These are phyloP conservation scores for Anagrus nilaparvatae DNA, from an alignment of 1,140 invertebrate genomes.

Conservation along the genomic window DNA sequence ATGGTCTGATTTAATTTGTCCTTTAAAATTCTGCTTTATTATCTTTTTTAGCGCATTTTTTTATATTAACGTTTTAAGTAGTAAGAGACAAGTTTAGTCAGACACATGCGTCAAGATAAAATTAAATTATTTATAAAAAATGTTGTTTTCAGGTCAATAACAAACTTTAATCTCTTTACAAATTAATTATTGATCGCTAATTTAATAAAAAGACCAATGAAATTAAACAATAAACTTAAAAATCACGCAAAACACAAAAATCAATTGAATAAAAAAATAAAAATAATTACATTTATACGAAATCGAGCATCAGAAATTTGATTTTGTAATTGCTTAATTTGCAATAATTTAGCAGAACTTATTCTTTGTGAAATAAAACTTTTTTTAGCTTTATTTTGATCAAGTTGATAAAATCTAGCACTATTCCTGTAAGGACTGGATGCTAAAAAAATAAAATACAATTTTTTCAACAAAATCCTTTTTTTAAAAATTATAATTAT, in stretches of 20 bases:
- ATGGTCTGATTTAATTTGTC: too few species aligned
- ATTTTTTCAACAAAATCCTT: neutral
- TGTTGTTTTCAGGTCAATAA: too few species aligned
- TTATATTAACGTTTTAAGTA: too few species aligned
- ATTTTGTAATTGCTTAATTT: constrained; percentile 65
- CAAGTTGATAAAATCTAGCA: constrained; percentile 31
- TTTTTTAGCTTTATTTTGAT: constrained; percentile 32
- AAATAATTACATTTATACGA: constrained; percentile 59
- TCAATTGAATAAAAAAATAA: too few species aligned
- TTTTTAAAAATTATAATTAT: neutral
- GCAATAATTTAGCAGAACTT: constrained; percentile 62
- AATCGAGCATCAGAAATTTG: constrained; percentile 68
- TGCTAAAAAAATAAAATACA: constrained; percentile 22
- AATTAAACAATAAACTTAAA: too few species aligned
- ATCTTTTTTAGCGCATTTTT: too few species aligned
- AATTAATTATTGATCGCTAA: too few species aligned
- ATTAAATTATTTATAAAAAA: neutral
- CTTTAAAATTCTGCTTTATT: too few species aligned
- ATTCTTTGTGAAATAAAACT: constrained; percentile 55
- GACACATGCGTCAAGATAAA: constrained; percentile 1
- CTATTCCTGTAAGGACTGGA: constrained; percentile 35
- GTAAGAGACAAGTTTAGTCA: neutral
- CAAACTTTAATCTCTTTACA: too few species aligned
- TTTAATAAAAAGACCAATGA: too few species aligned
- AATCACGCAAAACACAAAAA: too few species aligned